Base-by-base conservation (phyloP, 2,797 vertebrate genomes). In the Acanthiza pusilla region DNA sequence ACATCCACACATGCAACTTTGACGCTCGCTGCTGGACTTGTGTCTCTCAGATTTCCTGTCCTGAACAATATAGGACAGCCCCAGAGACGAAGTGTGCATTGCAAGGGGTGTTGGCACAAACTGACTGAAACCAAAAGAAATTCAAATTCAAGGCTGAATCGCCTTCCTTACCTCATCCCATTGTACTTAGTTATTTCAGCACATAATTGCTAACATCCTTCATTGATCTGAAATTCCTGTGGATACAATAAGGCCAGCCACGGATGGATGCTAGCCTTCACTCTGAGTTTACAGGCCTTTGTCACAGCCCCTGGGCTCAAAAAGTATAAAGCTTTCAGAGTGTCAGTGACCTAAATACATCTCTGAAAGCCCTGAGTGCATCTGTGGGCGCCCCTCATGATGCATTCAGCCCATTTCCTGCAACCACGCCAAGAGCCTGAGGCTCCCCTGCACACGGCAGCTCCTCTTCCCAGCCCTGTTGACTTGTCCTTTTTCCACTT, bases 201-300 rank as follows among this genome's bases (percentile, higher is more conserved):
- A 95, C 87, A 83, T 94, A 95, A 96, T 97, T 97, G 94, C 95
- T 96, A 96, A 96, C 94, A 96, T 97, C 92, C 96, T 95, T 95
- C 89, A 95, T 81, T 95, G 87, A 94, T 94, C 96, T 87, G 93
- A 94, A 95, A 96, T 91, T 97, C 95, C 92, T 92, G 82, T 3
- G 74, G 80, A 95, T 88, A 97, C 96, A 97, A 97, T 96, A 94
- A 91, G 88, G 78, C 58, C 80, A 94, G 89, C 93, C 92, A 96
- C 34, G 84, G 95, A 93, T 96, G 93, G 92, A 96, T 91, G 92
- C 85, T 93, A 85, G 85, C 95, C 86, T 95, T 95, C 89, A 83
- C 81, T 96, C 79, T 15, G 65, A 80, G 93, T 80, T 90, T 83
- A 85, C 68, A 65, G 85, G 68, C 91, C 81, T 95, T 96, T 97